Evolutionary conservation across 2,888 invertebrate genomes (phyloP), one percentile per base, ranked within the genome.

Genomic region (Cabera pusaria): DNA sequence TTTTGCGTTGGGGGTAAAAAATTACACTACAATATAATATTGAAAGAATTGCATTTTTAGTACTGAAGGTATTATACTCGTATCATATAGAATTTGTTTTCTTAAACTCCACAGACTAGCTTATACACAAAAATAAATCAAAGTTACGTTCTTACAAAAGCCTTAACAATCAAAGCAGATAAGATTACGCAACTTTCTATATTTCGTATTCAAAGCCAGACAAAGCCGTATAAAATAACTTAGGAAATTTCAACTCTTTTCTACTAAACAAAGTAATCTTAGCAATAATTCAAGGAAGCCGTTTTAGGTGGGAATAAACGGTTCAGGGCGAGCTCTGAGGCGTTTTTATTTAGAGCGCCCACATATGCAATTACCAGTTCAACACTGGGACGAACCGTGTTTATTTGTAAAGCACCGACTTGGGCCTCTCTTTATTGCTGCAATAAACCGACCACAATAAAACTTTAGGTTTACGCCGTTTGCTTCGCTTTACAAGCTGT

Each of bases 381-480:
- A 53, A 48, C 54, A 47, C 33, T 47, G 29, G 48, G 51, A 40
- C 38, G 48, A 35, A 22, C 52, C 41, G 50, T 59, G 64, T 70
- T 70, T 72, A 72, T 69, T 67, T 62, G 65, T 53, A 47, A 56
- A 68, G 60, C 56, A 53, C 56, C 57, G 41, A 62, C 64, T 59
- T 49, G 58, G 59, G 49, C 41, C 54, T 33, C 54, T 44, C 56
- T 74, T 76, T 74, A 76, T 57, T 45, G 58, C 60, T 44, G 51
- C 64, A 61, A 70, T 77, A 76, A 76, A 76, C 64, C 52, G 65
- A 57, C 57, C 59, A 56, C 50, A 35, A 62, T 75, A 74, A 74
- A 77, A 75, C 68, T 73, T 73, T 64, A 65, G 71, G 61, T 70
- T 67, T 67, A 65, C 60, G 49, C 53, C 52, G 44, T 59, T 62